Evolutionary conservation across 2,797 vertebrate species (phyloP).

Genomic region (Sebastes hubbsi): DNA sequence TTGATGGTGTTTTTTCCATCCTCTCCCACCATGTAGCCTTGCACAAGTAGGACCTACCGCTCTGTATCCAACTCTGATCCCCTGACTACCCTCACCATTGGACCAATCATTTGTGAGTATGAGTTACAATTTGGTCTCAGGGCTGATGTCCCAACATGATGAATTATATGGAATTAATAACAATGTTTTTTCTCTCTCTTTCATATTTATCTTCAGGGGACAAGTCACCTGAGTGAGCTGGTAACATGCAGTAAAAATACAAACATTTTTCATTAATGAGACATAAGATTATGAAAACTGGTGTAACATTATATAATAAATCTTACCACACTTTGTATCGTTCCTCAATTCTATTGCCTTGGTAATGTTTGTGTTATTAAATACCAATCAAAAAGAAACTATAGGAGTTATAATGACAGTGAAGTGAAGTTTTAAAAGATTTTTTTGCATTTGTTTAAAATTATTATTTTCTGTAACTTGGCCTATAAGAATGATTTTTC

Average conservation of each 20-base stretch:
- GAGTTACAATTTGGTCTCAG: not conserved
- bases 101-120: constrained; percentile 68
- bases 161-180: not conserved
- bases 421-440: no score
- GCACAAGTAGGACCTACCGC: constrained; percentile 29
- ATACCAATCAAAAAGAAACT: not conserved
- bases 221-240: constrained; percentile 15
- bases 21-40: constrained; percentile 20
- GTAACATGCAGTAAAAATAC: not conserved
- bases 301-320: not conserved
- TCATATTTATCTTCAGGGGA: constrained; percentile 39
- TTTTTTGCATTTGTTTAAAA: no score
- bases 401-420: not conserved
- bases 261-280: not conserved
- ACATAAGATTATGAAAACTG: not conserved
- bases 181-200: not conserved
- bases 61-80: constrained; percentile 36
- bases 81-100: constrained; percentile 30
- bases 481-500: no score
- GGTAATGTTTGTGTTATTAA: not conserved
- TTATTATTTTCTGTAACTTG: no score
- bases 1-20: not conserved
- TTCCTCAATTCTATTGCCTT: not conserved
- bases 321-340: not conserved
- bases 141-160: not conserved